Percentiles rank a stretch among this genome's conserved stretches.
These are phyloP conservation scores for Paracanthobrama guichenoti DNA, from an alignment of 2,113 vertebrate species.

Conservation along the genomic window DNA sequence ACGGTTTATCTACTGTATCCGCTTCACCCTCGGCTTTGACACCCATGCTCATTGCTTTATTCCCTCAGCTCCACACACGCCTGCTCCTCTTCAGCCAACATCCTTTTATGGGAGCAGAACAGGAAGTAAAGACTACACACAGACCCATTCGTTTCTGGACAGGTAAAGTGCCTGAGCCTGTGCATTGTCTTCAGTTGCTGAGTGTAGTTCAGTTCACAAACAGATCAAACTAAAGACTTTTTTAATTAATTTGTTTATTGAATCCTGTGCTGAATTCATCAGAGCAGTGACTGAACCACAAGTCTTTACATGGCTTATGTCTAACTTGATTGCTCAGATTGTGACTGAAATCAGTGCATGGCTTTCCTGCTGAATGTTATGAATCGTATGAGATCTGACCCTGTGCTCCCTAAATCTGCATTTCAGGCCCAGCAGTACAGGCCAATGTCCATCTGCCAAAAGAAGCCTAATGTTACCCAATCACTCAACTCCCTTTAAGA, in stretches of 20 bases:
- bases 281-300: neutral
- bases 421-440: constrained; percentile 77
- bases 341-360: neutral
- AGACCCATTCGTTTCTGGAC: constrained; percentile 83
- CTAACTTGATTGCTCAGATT: too few species aligned
- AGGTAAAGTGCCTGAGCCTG: constrained; percentile 76
- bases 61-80: constrained; percentile 75
- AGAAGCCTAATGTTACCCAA: constrained; percentile 89
- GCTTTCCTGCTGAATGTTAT: neutral
- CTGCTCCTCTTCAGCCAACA: constrained; percentile 88
- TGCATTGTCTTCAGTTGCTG: too few species aligned
- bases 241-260: too few species aligned
- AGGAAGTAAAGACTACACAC: constrained; percentile 85
- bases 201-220: neutral
- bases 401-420: neutral
- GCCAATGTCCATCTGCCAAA: constrained; percentile 82
- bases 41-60: neutral
- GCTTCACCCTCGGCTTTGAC: neutral
- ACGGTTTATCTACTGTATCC: neutral
- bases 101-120: constrained; percentile 89
- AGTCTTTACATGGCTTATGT: neutral
- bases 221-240: too few species aligned
- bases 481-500: constrained; percentile 93
- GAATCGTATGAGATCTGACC: neutral
- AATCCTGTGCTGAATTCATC: neutral